Conservation (phyloP, 1,140 invertebrate genomes). For the Drosophila kanapiae region DNA sequence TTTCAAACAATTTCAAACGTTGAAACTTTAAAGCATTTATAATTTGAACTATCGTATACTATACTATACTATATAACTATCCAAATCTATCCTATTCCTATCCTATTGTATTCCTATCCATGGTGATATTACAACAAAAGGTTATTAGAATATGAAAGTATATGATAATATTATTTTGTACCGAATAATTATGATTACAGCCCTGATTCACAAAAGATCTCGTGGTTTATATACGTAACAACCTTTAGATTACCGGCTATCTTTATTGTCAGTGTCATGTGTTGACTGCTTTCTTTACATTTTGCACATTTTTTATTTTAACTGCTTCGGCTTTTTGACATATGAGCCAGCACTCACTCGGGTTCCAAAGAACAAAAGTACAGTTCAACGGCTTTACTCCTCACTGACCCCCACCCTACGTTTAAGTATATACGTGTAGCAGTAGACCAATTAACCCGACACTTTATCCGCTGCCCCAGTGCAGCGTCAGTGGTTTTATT, state of each 20-base stretch:
- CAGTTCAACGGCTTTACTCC: constrained; percentile 3
- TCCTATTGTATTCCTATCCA: not conserved
- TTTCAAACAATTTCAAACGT: too few species aligned
- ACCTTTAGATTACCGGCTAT: constrained; percentile 18
- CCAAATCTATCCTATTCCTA: not conserved
- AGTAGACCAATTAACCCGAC: constrained; percentile 7
- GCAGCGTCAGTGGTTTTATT: constrained; percentile 23
- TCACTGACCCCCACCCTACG: not conserved
- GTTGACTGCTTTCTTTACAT: not conserved
- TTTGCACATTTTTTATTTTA: not conserved
- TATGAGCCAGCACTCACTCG: not conserved
- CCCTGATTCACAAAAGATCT: constrained; percentile 3
- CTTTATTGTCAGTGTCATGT: constrained; percentile 4
- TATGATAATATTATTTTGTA: not conserved
- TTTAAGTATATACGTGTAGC: not conserved
- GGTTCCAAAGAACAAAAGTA: constrained; percentile 8
- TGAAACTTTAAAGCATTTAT: not conserved
- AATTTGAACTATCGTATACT: too few species aligned
- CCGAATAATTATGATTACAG: not conserved
- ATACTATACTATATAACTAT: not conserved
- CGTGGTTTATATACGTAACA: not conserved
- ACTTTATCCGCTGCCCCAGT: not conserved
- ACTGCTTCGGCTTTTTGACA: constrained; percentile 1
- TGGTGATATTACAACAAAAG: not conserved
- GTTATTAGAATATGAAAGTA: too few species aligned